A percentile compares a stretch with the other conserved stretches of the same genome.
phyloP scores from a whole-genome alignment of 2,113 vertebrate species.

The zebrafish (Danio rerio) region GRCz12tu NC_133196.1:17322501-17323000 shows the following conservation, averaged over 20 bases:
- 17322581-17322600: slow-evolving; percentile 95
- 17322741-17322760: slow-evolving; percentile 87
- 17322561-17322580: slow-evolving; percentile 99
- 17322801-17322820: no score
- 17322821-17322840: no score
- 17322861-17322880: no score
- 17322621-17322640: slow-evolving; percentile 88
- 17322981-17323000: background rate
- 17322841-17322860: no score
- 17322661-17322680: slow-evolving; percentile 94
- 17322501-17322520: slow-evolving; percentile 86
- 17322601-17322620: slow-evolving; percentile 85
- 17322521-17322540: slow-evolving; percentile 90
- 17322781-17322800: background rate
- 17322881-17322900: no score
- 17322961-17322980: background rate
- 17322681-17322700: slow-evolving; percentile 91
- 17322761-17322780: background rate
- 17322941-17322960: background rate
- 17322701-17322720: slow-evolving; percentile 97
- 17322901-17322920: slow-evolving; percentile 10
- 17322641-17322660: slow-evolving; percentile 91
- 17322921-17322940: slow-evolving; percentile 10
- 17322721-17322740: slow-evolving; percentile 92
- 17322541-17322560: slow-evolving; percentile 93